Evolutionary conservation across 2,113 vertebrate genomes (phyloP), one percentile per base, ranked within the genome.

Genomic region (Halichoeres trimaculatus): DNA sequence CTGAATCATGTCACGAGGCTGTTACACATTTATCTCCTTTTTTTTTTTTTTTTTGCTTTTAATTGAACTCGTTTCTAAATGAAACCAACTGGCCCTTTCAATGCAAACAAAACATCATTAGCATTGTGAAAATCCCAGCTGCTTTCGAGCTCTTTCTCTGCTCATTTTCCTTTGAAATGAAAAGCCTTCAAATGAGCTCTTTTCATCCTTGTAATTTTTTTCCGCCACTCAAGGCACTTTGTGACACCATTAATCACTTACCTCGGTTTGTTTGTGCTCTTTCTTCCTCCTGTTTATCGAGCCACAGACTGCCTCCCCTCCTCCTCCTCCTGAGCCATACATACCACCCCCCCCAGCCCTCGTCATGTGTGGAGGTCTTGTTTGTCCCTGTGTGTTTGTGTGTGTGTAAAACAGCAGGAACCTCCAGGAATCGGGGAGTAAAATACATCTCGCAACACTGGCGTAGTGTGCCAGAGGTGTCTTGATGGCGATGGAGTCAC

Each of bases 401-500:
- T 88, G 72, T 85, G 85, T 79, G 82, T 83, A 70, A 87, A 89
- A 88, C 86, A 84, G 84, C 86, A 47, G 85, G 84, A 84, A 16
- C 80, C 80, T 76, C 86, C 80, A 70, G 66, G 60, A 45, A 85
- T 80, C 54, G 19, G 54, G 72, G 84, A 85, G 86, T 87, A 70
- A 87, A 88, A 85, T 84, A 69, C 74, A 80, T 67, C 78, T 88
- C 16, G 60, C 74, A 78, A 69, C 78, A 61, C 78, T 20, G 48
- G 86, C 52, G 62, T 85, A 68, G 83, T 83, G 66, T 82, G 79
- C 81, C 80, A 74, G 86, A 90, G 85, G 83, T 81, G 86, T 75
- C 85, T 82, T 72, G 89, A 85, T 88, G 82, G 87, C 86, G 88
- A 86, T 80, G 76, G 89, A 92, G 86, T 89, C 89, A 79, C 72